Percentiles rank a stretch among this genome's conserved stretches.
Conservation (phyloP, 2,113 vertebrate genomes). For the Colius striatus region DNA sequence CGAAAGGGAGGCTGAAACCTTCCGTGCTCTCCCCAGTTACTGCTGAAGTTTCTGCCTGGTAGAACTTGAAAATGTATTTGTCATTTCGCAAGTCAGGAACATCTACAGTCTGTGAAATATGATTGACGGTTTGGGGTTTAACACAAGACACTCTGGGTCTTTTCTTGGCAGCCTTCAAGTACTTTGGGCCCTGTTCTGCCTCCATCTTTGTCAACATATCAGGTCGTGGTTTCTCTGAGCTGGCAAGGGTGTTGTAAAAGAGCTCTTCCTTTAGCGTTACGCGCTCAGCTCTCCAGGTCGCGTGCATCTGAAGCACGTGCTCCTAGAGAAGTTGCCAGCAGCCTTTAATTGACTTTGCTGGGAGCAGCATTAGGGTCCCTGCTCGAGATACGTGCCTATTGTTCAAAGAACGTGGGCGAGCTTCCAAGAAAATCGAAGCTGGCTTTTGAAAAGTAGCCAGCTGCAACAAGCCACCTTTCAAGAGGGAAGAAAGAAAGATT, state of each 20-base stretch:
- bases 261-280: background rate
- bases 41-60: constrained; percentile 71
- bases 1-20: constrained; percentile 52
- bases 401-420: background rate
- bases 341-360: constrained; percentile 13
- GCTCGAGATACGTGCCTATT: background rate
- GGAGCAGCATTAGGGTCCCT: constrained; percentile 30
- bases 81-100: constrained; percentile 66
- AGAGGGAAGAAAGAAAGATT: constrained; percentile 10
- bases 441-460: constrained; percentile 31
- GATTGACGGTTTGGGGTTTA: constrained; percentile 64
- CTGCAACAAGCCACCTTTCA: constrained; percentile 56
- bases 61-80: constrained; percentile 68
- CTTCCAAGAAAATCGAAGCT: constrained; percentile 14
- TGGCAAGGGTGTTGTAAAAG: constrained; percentile 17
- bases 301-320: constrained; percentile 44
- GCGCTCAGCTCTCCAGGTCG: constrained; percentile 20
- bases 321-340: constrained; percentile 22
- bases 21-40: constrained; percentile 53
- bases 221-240: constrained; percentile 27
- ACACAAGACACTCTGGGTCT: constrained; percentile 66
- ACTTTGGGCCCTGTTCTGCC: constrained; percentile 67
- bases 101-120: constrained; percentile 57
- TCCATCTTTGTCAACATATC: constrained; percentile 24
- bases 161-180: constrained; percentile 67